phyloP scores from a whole-genome alignment of 64 coral and sea anemone genomes.

The Montipora cactus region DNA sequence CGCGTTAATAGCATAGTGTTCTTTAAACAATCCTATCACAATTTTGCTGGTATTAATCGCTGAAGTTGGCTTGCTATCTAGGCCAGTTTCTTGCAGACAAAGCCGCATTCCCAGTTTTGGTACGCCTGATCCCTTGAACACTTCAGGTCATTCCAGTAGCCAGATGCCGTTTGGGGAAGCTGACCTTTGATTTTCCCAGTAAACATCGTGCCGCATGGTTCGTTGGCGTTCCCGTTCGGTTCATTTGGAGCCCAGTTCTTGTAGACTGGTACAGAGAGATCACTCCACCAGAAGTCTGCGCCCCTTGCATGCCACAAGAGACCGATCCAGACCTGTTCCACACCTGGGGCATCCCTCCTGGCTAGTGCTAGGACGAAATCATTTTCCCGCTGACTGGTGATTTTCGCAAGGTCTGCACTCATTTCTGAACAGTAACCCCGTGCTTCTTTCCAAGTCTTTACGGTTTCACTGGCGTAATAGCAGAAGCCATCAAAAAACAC shows the following conservation, averaged over 20 bases:
- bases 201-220: slow-evolving; percentile 20
- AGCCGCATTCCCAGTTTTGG: too few relatives aligned
- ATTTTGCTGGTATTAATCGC: too few relatives aligned
- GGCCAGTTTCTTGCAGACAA: too few relatives aligned
- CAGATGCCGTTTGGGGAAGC: neutral
- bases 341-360: neutral
- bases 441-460: neutral
- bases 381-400: slow-evolving; percentile 12
- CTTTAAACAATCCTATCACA: too few relatives aligned
- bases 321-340: slow-evolving; percentile 17
- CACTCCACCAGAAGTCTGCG: neutral
- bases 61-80: too few relatives aligned
- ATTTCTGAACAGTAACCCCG: neutral
- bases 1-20: too few relatives aligned
- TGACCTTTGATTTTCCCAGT: neutral
- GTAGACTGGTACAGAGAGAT: slow-evolving; percentile 22
- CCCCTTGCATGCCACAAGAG: neutral
- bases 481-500: neutral
- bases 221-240: slow-evolving; percentile 6
- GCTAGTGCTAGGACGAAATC: slow-evolving; percentile 8
- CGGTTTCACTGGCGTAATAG: neutral
- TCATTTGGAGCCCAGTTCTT: neutral
- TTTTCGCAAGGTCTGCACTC: slow-evolving; percentile 9
- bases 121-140: too few relatives aligned
- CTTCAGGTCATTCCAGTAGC: slow-evolving; percentile 29